Conservation (phyloP, 2,797 vertebrate genomes). For the Onychomys torridus region DNA sequence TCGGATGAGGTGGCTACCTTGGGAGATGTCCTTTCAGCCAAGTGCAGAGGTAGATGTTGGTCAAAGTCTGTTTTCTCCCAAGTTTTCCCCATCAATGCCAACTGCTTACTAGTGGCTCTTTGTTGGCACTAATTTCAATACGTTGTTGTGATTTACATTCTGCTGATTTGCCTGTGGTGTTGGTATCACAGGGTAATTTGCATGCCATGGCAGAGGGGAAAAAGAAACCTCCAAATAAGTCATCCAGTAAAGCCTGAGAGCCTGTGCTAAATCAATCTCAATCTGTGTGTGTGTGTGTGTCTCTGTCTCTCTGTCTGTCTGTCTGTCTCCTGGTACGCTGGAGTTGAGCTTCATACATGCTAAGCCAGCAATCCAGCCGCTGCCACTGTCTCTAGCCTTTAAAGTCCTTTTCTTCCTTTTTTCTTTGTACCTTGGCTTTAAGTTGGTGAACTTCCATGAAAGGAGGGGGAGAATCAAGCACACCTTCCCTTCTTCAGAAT, state of each 20-base stretch:
- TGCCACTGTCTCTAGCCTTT: background rate
- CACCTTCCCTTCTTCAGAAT: background rate
- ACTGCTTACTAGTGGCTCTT: background rate
- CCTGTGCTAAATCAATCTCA: background rate
- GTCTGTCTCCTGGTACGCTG: background rate
- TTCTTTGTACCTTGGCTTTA: background rate
- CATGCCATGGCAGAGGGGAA: background rate
- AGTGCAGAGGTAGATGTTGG: background rate
- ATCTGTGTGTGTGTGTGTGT: background rate
- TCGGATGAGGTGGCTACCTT: background rate
- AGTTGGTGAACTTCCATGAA: background rate
- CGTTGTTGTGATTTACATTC: background rate
- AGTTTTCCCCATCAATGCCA: background rate
- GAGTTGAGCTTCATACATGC: background rate
- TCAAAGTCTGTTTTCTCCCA: background rate
- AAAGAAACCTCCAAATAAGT: background rate
- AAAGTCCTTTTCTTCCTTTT: background rate
- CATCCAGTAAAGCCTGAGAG: background rate
- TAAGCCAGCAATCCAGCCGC: background rate
- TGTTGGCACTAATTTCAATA: background rate
- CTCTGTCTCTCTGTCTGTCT: background rate
- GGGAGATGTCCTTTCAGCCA: background rate
- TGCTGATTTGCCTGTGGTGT: background rate
- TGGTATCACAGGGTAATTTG: background rate
- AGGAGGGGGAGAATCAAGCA: background rate